phyloP scores from a whole-genome alignment of 1,140 invertebrate genomes.

The Megalonaias nervosa region DNA sequence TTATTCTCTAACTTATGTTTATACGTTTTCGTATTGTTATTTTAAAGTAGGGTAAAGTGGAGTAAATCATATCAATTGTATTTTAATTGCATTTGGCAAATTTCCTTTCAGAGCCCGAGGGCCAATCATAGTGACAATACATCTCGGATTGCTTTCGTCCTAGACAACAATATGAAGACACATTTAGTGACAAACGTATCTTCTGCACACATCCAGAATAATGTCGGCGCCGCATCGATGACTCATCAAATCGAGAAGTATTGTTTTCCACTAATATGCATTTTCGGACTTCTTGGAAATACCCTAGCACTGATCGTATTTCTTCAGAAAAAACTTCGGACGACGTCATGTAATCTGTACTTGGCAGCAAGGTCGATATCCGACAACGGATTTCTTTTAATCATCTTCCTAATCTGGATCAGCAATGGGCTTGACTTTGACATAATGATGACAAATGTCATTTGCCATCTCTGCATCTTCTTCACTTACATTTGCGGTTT shows the following conservation, averaged over 20 bases:
- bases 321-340: conserved; percentile 34
- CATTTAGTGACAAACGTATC: too few species aligned
- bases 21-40: too few species aligned
- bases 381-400: conserved; percentile 47
- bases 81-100: too few species aligned
- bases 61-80: too few species aligned
- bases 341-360: conserved; percentile 52
- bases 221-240: too few species aligned
- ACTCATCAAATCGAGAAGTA: conserved; percentile 19
- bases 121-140: too few species aligned
- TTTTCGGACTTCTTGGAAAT: conserved; percentile 51
- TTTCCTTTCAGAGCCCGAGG: too few species aligned
- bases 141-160: too few species aligned
- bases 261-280: conserved; percentile 41
- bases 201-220: too few species aligned
- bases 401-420: conserved; percentile 72
- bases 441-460: conserved; percentile 48
- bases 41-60: too few species aligned
- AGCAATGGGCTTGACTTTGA: conserved; percentile 70
- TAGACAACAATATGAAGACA: too few species aligned
- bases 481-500: conserved; percentile 65
- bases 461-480: conserved; percentile 66
- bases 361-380: conserved; percentile 47
- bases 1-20: too few species aligned
- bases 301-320: conserved; percentile 42